A percentile compares a stretch with the other conserved stretches of the same genome.
Evolutionary conservation across 2,113 vertebrate genomes (phyloP).

Genomic region (Chaenogobius annularis): DNA sequence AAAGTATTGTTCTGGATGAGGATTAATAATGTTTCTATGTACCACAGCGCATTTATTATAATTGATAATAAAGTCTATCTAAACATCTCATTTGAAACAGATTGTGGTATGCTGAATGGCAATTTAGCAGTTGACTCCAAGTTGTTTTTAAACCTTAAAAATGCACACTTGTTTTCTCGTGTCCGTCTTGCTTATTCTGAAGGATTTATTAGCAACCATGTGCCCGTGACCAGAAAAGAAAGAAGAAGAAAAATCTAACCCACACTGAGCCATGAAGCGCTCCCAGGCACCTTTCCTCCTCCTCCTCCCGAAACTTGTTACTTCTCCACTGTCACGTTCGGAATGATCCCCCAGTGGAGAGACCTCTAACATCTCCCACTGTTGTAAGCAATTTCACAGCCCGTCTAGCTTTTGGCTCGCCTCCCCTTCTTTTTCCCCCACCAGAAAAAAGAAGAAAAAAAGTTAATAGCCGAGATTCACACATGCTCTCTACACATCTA

Average conservation of each 20-base stretch:
- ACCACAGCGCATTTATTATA: too few relatives aligned
- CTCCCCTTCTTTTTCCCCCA: slow-evolving; percentile 23
- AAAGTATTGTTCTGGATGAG: too few relatives aligned
- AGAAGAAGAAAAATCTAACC: neutral
- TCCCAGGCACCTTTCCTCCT: slow-evolving; percentile 18
- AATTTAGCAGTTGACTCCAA: neutral
- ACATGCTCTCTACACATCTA: slow-evolving; percentile 37
- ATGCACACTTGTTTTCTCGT: neutral
- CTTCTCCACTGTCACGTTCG: slow-evolving; percentile 37
- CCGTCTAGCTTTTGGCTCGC: slow-evolving; percentile 62
- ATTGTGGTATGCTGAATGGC: too few relatives aligned
- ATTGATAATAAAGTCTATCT: too few relatives aligned
- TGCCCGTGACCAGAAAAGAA: neutral
- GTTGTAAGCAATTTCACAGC: slow-evolving; percentile 73
- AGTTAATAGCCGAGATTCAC: slow-evolving; percentile 53
- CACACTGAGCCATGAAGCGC: neutral
- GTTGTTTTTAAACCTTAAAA: neutral
- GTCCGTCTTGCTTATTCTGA: neutral
- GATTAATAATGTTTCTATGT: too few relatives aligned
- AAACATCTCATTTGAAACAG: too few relatives aligned
- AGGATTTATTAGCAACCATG: neutral
- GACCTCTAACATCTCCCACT: slow-evolving; percentile 59
- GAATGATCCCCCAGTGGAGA: slow-evolving; percentile 31
- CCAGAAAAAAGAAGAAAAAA: slow-evolving; percentile 26
- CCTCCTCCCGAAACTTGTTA: slow-evolving; percentile 22